phyloP scores from a whole-genome alignment of 2,888 invertebrate genomes.

The Cephus spinipes region DNA sequence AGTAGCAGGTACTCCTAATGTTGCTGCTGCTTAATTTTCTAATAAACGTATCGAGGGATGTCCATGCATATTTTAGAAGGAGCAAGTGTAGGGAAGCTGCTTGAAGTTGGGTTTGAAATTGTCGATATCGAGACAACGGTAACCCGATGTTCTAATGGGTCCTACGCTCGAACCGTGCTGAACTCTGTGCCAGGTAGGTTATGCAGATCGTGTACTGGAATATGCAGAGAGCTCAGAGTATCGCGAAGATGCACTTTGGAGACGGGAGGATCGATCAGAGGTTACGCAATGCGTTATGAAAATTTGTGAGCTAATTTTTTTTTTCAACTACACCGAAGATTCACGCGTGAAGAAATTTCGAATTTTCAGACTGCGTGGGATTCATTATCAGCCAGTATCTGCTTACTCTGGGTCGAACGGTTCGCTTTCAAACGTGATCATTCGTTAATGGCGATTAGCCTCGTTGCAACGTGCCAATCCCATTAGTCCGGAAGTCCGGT shows the following conservation, averaged over 20 bases:
- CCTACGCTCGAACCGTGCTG: neutral
- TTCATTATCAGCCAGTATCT: neutral
- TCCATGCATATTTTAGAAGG: conserved; percentile 57
- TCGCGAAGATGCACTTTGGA: neutral
- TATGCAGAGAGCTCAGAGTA: neutral
- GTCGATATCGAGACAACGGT: conserved; percentile 16
- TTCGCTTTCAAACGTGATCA: neutral
- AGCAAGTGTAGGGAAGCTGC: conserved; percentile 15
- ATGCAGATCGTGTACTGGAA: neutral
- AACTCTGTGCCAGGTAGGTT: neutral
- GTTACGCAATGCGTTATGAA: neutral
- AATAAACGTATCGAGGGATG: conserved; percentile 55
- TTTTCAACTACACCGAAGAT: neutral
- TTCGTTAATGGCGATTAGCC: neutral
- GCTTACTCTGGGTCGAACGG: neutral
- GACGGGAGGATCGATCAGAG: neutral
- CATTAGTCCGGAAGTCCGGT: neutral
- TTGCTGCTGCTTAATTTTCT: conserved; percentile 59
- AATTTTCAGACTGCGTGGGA: neutral
- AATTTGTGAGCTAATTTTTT: neutral
- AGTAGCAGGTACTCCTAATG: conserved; percentile 43
- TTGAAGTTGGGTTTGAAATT: neutral
- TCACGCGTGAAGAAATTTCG: neutral
- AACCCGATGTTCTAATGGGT: neutral
- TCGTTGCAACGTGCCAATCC: neutral